Evolutionary conservation across 64 coral and sea anemone species (phyloP), one percentile per base, ranked within the genome.

Genomic region (Actinia tenebrosa): DNA sequence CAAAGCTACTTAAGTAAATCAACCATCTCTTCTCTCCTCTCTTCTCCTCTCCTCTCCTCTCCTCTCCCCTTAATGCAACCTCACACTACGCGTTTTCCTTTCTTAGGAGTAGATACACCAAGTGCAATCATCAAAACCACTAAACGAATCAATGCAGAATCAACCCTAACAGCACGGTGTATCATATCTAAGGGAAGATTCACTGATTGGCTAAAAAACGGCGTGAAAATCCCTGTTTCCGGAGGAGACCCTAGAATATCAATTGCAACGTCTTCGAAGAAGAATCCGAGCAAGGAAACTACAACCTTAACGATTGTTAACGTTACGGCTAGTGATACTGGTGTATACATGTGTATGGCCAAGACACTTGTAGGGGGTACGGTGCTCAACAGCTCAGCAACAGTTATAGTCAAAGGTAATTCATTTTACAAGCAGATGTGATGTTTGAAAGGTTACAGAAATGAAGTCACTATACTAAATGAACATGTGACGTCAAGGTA

Each of bases 241-340:
- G 44, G 60, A 6, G 44, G 60, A 2, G 56, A 85, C 83, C 83
- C 55, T 13, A 59, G 83, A 64, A 60, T 85, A 43, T 61, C 7
- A 1, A 85, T 85, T n/a, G 47, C 23, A 19, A 53, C 22, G 19
- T 20, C 54, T 30, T 16, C 63, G 2, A 85, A 45, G n/a, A 61
- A 42, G 53, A 26, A 30, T 23, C 55, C 15, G 10, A 25, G 25
- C 19, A 11, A 85, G 9, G 83, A 85, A 44, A 81, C 50, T 46
- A 55, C 60, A 18, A 37, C 83, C 14, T 64, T 85, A 64, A 85
- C 54, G 30, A 64, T 85, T 46, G 83, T 64, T 27, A 85, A 85
- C 56, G 15, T 22, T 27, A 85, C 83, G 10, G 15, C 7, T 18
- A 16, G 8, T 30, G 83, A 85, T 26, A 18, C 22, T 8, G 83